Percentiles rank a stretch among this genome's conserved stretches.
These are phyloP conservation scores for Sterrhoptilus dennistouni DNA, from an alignment of 2,113 vertebrate genomes.

Conservation along the genomic window DNA sequence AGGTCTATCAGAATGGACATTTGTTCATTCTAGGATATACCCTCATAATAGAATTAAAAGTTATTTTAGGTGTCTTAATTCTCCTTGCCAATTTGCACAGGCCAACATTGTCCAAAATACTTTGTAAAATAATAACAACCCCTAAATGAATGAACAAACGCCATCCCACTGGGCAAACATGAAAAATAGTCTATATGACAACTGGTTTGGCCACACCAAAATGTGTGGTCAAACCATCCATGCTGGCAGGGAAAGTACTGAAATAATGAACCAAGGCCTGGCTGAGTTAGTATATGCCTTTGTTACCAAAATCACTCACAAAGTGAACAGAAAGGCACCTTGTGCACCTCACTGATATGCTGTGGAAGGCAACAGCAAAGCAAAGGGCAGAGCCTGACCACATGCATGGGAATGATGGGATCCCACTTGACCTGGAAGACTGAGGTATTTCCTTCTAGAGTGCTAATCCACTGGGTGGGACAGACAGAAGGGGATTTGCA, in stretches of 20 bases:
- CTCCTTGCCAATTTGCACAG: neutral
- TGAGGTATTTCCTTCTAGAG: neutral
- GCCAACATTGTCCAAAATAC: neutral
- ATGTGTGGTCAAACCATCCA: neutral
- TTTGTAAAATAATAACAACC: neutral
- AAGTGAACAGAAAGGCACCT: neutral
- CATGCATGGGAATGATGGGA: rapidly evolving
- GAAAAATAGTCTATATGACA: neutral
- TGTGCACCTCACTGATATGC: neutral
- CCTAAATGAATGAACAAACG: neutral
- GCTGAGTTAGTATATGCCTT: rapidly evolving
- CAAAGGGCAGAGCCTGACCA: neutral
- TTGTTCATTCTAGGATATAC: neutral
- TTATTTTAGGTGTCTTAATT: neutral
- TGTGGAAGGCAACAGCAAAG: neutral
- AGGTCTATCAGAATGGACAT: neutral
- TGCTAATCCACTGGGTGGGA: neutral
- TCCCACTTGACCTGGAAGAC: neutral
- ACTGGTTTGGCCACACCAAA: neutral
- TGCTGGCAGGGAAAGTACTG: neutral
- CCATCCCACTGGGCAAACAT: neutral
- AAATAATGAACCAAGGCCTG: neutral
- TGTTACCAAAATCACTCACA: neutral
- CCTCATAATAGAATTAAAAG: neutral
- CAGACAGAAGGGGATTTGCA: neutral